These are phyloP conservation scores for Oceanodroma leucorhoa DNA, from an alignment of 2,797 vertebrate species.

Conservation along the genomic window DNA sequence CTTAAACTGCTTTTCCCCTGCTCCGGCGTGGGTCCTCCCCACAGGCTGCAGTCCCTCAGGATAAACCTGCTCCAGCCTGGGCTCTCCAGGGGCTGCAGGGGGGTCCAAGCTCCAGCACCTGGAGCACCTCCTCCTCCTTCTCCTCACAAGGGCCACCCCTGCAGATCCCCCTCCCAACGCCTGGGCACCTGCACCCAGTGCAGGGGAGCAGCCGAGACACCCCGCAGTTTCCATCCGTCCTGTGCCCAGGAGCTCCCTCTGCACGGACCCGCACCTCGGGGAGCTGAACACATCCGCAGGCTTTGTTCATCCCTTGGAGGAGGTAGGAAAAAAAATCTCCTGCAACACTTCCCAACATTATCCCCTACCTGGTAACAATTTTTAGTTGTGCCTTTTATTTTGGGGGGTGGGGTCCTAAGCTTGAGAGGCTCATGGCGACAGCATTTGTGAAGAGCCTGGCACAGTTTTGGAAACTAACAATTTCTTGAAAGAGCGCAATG, in stretches of 20 bases:
- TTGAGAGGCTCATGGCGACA: not conserved
- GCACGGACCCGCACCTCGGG: rapidly evolving
- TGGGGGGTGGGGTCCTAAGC: not conserved
- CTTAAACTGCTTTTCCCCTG: not conserved
- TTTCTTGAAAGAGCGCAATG: not conserved
- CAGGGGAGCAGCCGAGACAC: too few species aligned
- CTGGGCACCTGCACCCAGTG: not conserved
- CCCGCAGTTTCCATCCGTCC: not conserved
- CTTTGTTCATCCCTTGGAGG: not conserved
- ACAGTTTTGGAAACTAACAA: not conserved
- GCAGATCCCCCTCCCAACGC: not conserved
- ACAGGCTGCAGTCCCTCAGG: rapidly evolving
- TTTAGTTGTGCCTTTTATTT: not conserved
- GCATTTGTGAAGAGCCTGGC: not conserved
- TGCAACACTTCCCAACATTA: not conserved
- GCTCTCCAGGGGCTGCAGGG: not conserved
- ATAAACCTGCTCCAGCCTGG: not conserved
- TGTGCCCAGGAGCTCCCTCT: not conserved
- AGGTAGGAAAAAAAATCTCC: not conserved
- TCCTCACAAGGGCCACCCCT: not conserved
- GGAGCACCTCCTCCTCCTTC: not conserved
- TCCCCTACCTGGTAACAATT: not conserved
- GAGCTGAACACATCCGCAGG: not conserved
- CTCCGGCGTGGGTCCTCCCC: rapidly evolving
- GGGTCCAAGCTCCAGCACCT: too few species aligned